These are phyloP conservation scores for Siniperca knerii DNA, from an alignment of 2,113 vertebrate species.

Conservation along the genomic window DNA sequence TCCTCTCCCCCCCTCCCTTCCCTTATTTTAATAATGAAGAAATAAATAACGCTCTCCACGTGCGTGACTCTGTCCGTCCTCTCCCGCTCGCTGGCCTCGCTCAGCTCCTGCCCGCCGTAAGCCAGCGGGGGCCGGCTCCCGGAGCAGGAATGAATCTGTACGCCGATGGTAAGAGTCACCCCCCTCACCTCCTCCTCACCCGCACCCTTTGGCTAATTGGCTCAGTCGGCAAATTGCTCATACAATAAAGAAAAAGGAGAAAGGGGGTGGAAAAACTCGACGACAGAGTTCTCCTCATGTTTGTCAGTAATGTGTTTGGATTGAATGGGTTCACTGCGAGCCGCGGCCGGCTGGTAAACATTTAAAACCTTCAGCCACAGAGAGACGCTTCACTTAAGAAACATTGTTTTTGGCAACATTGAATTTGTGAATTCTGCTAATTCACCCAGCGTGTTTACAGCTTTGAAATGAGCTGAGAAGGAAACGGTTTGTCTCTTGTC, in stretches of 20 bases:
- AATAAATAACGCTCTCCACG: constrained; percentile 74
- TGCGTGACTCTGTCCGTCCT: constrained; percentile 38
- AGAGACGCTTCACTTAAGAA: neutral
- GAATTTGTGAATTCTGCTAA: no score
- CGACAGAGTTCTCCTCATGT: constrained; percentile 1
- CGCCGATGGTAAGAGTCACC: constrained; percentile 3
- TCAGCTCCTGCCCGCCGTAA: neutral
- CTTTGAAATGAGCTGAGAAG: neutral
- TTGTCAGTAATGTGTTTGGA: constrained; percentile 74
- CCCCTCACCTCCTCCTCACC: neutral
- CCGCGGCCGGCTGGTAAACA: constrained; percentile 65
- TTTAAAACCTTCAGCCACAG: constrained; percentile 8
- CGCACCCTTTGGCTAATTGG: constrained; percentile 71
- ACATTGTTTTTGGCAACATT: neutral
- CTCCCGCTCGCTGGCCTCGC: constrained; percentile 10
- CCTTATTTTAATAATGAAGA: constrained; percentile 77
- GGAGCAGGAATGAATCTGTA: constrained; percentile 57
- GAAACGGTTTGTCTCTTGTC: neutral
- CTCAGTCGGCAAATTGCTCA: constrained; percentile 65
- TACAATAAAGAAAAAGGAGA: constrained; percentile 30
- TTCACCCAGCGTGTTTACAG: neutral
- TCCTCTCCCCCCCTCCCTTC: constrained; percentile 26
- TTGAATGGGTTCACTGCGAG: constrained; percentile 72
- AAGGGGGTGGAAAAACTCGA: neutral
- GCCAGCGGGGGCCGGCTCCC: constrained; percentile 39